Conservation (phyloP, 2,797 vertebrate species). For the Schizothorax lantsangensis region DNA sequence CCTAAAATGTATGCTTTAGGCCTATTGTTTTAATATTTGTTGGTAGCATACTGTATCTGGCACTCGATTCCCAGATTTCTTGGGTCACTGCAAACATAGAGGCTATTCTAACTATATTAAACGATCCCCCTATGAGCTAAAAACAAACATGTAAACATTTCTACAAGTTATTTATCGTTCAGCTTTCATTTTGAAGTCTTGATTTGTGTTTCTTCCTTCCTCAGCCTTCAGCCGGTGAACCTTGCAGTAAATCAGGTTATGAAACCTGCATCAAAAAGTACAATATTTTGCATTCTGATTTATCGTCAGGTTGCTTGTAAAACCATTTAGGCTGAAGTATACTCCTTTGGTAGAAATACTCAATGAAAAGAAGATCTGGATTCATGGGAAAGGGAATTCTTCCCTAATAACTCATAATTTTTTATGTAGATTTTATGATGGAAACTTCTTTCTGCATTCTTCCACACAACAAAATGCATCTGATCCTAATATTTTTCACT, state of each 20-base stretch:
- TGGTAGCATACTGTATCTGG: background rate
- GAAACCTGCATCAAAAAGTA: slow-evolving; percentile 59
- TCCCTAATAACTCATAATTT: slow-evolving; percentile 23
- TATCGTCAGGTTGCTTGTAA: slow-evolving; percentile 60
- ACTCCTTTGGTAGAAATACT: slow-evolving; percentile 50
- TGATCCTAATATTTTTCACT: background rate
- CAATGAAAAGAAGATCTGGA: slow-evolving; percentile 38
- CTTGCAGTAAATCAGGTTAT: slow-evolving; percentile 70
- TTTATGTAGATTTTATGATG: slow-evolving; percentile 10
- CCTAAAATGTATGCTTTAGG: background rate
- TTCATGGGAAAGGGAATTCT: background rate
- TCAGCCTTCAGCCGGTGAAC: slow-evolving; percentile 53
- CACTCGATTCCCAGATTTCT: background rate
- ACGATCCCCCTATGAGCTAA: slow-evolving; percentile 13
- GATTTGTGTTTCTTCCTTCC: slow-evolving; percentile 69
- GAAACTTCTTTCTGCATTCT: slow-evolving; percentile 17
- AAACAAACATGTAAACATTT: slow-evolving; percentile 63
- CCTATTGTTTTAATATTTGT: background rate
- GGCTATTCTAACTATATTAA: background rate
- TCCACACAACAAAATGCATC: background rate
- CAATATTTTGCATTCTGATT: slow-evolving; percentile 64
- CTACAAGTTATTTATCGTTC: slow-evolving; percentile 51
- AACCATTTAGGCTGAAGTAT: slow-evolving; percentile 59
- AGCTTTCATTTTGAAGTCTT: slow-evolving; percentile 68
- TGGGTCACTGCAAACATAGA: background rate